Evolutionary conservation across 1,140 invertebrate genomes (phyloP).

Genomic region (Marisa cornuarietis): DNA sequence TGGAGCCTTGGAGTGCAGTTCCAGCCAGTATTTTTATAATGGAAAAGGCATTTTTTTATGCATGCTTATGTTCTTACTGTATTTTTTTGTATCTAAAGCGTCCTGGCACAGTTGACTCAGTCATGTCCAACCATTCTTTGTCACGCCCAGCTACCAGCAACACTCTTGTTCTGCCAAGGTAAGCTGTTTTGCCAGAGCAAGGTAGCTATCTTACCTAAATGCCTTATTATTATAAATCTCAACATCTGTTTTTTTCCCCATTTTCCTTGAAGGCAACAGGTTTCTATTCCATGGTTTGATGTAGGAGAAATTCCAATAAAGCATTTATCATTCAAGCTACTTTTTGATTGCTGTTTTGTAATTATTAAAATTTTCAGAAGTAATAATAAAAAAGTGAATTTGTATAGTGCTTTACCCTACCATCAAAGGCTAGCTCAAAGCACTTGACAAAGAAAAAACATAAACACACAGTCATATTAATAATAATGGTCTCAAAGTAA

Average conservation of each 20-base stretch:
- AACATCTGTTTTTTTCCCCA: too few species aligned
- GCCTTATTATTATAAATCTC: too few species aligned
- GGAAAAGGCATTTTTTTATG: too few species aligned
- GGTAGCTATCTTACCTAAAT: background rate
- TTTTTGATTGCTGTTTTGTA: too few species aligned
- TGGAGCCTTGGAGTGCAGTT: background rate
- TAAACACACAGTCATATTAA: too few species aligned
- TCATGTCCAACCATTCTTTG: constrained; percentile 58
- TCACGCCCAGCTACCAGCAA: constrained; percentile 44
- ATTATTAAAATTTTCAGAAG: background rate
- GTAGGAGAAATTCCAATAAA: background rate
- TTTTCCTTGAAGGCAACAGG: too few species aligned
- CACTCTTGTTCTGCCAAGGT: constrained; percentile 63
- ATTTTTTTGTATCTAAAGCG: constrained; percentile 50
- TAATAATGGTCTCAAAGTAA: too few species aligned
- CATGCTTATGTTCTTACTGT: too few species aligned
- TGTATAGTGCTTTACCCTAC: background rate
- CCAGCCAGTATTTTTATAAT: too few species aligned
- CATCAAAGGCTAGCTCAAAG: too few species aligned
- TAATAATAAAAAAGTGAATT: background rate
- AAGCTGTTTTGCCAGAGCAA: constrained; percentile 24
- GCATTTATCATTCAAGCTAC: background rate
- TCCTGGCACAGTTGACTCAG: constrained; percentile 64
- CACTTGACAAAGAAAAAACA: too few species aligned
- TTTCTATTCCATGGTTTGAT: background rate